Evolutionary conservation across 2,888 invertebrate species (phyloP).

Genomic region (Drosophila melanosoma): DNA sequence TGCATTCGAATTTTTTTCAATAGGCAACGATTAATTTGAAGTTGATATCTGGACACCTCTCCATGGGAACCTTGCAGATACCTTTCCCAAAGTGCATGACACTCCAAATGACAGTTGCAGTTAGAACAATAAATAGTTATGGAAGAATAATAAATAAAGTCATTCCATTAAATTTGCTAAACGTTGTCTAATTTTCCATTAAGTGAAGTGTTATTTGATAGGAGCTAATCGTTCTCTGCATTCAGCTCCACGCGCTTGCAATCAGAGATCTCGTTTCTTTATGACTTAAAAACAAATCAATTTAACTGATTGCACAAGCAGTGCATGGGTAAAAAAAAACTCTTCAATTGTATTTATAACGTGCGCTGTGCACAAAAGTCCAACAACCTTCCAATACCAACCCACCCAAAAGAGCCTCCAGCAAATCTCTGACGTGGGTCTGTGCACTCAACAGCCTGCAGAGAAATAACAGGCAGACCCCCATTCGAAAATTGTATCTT

Average conservation of each 20-base stretch:
- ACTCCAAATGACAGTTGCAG: constrained; percentile 3
- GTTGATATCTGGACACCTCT: constrained; percentile 85
- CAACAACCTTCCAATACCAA: neutral
- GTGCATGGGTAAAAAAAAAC: constrained; percentile 32
- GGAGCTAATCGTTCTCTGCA: constrained; percentile 28
- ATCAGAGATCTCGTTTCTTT: constrained; percentile 15
- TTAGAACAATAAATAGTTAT: constrained; percentile 53
- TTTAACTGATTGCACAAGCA: constrained; percentile 15
- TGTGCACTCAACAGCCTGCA: constrained; percentile 18
- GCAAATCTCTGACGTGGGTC: constrained; percentile 47
- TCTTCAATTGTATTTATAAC: constrained; percentile 22
- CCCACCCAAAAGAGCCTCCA: neutral
- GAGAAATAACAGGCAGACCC: neutral
- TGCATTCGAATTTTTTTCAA: neutral
- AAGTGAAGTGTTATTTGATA: constrained; percentile 34
- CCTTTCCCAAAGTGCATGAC: neutral
- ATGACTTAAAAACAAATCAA: constrained; percentile 22
- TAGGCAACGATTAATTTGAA: neutral
- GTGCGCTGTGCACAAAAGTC: neutral
- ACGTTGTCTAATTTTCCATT: constrained; percentile 4
- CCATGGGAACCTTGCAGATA: constrained; percentile 36
- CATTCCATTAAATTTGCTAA: neutral
- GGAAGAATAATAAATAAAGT: constrained; percentile 57
- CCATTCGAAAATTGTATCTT: constrained; percentile 27
- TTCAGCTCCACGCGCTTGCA: constrained; percentile 2